Conservation (phyloP, 2,113 vertebrate genomes). For the Phasianus colchicus region DNA sequence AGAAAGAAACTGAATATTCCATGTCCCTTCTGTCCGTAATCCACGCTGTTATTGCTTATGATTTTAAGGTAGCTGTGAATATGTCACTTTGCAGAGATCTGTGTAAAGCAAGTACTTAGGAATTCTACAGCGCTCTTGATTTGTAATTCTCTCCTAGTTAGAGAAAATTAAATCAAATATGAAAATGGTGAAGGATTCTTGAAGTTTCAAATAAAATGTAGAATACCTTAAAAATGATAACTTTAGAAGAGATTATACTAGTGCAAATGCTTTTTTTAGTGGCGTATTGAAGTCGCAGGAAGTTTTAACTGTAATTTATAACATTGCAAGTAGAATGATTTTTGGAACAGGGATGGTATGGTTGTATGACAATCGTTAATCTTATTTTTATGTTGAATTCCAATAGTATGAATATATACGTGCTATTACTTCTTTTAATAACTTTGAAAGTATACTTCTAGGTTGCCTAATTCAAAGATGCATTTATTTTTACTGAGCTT, state of each 20-base stretch:
- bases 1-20: background rate
- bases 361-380: background rate
- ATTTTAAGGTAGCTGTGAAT: background rate
- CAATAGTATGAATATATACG: background rate
- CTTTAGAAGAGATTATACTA: background rate
- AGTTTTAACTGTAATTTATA: background rate
- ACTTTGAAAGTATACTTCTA: background rate
- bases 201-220: background rate
- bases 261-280: background rate
- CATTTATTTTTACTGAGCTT: background rate
- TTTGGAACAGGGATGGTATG: background rate
- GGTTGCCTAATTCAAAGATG: background rate
- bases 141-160: background rate
- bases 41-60: background rate
- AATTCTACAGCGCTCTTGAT: background rate
- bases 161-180: background rate
- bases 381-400: background rate
- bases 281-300: background rate
- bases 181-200: background rate
- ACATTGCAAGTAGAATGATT: background rate
- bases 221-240: background rate
- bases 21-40: background rate
- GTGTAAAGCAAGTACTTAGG: background rate
- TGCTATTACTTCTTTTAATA: background rate
- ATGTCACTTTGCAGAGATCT: background rate